Percentiles rank a stretch among this genome's conserved stretches.
Conservation (phyloP, 1,140 invertebrate genomes). For the Zaprionus capensis region DNA sequence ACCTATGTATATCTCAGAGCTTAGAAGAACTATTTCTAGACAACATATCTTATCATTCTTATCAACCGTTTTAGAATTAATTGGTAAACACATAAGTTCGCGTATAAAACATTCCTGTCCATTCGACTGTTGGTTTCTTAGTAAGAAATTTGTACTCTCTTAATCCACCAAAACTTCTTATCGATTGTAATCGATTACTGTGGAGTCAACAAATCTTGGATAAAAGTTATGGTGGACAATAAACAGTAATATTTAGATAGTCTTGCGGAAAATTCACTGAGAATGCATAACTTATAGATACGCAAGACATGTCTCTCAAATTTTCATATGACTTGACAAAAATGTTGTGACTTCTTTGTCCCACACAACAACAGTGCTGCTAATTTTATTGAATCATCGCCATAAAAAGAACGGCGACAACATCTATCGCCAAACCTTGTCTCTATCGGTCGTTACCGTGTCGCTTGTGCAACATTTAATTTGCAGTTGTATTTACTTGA, state of each 20-base stretch:
- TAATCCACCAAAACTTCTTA: background rate
- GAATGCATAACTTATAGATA: background rate
- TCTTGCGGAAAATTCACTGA: background rate
- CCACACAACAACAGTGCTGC: constrained; percentile 7
- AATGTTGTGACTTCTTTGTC: constrained; percentile 37
- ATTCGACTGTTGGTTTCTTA: too few relatives aligned
- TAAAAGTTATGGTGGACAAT: background rate
- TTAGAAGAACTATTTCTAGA: too few relatives aligned
- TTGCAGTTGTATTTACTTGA: constrained; percentile 13
- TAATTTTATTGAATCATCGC: constrained; percentile 53
- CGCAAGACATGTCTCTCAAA: background rate
- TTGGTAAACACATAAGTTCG: too few relatives aligned
- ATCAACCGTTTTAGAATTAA: too few relatives aligned
- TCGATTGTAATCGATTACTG: too few relatives aligned
- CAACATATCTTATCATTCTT: too few relatives aligned
- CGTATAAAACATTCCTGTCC: too few relatives aligned
- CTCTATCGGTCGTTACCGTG: background rate
- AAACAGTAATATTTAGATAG: background rate
- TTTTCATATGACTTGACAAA: constrained; percentile 14
- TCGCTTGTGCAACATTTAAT: background rate
- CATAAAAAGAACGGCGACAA: constrained; percentile 47
- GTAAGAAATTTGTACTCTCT: too few relatives aligned
- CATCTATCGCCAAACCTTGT: background rate
- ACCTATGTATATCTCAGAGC: too few relatives aligned
- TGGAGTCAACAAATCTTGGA: background rate